Base-by-base conservation (phyloP, 2,888 invertebrate genomes). In the Clusia tigrina region DNA sequence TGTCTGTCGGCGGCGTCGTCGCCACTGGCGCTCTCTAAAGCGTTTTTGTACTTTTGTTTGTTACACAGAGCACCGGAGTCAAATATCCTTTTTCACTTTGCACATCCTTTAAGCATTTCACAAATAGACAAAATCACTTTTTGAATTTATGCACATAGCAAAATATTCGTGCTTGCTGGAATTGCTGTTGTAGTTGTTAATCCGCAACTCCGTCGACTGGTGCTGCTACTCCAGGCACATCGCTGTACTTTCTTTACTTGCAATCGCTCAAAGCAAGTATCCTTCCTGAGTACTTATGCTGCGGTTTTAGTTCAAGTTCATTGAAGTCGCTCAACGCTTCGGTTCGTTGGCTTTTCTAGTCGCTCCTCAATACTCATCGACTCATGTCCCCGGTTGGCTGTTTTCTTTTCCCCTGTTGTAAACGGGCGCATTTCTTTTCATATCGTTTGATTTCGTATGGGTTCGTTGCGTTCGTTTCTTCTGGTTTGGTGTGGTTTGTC, bases 121-220 rank as follows among this genome's bases (percentile, higher is more conserved):
- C 61, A 63, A 67, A 65, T 65, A 65, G 59, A 54, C 51, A 32
- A 63, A 64, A 63, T 67, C 65, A 64, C 60, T 65, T 57, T 48
- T 63, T 69, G 70, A 70, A 71, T 76, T 76, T 70, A 72, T 74
- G 69, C 71, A 67, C 56, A n/a, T n/a, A n/a, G n/a, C n/a, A n/a
- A n/a, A 66, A 64, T 71, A 74, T 72, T 70, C 74, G 67, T 73
- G n/a, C 68, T 23, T 53, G n/a, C 15, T 12, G n/a, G n/a, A 68
- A 63, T 46, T 67, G 59, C 54, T 32, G 20, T 67, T 63, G n/a
- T n/a, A n/a, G n/a, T n/a, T n/a, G 68, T 73, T 74, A 74, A 76
- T 76, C 70, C 74, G 66, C 64, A 42, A 52, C 24, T 23, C 46
- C 42, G 32, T 37, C 57, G 42, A 20, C 48, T 37, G 37, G 23